Evolutionary conservation across 2,113 vertebrate genomes (phyloP).

Genomic region (Poicephalus gulielmi): DNA sequence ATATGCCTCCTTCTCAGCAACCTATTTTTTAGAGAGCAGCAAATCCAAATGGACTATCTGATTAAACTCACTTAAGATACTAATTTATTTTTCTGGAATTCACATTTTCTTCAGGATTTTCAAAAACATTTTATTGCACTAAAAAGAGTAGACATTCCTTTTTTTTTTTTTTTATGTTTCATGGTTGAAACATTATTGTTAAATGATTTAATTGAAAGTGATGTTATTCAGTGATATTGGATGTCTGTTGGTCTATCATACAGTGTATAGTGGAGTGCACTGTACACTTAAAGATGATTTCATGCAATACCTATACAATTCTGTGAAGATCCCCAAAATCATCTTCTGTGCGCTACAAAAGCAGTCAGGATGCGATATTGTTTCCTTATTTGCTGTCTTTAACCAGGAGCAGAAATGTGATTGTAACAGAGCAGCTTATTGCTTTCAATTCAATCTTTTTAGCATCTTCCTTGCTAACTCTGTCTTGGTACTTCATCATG

Average conservation of each 20-base stretch:
- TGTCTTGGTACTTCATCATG: background rate
- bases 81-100: background rate
- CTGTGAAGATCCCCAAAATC: background rate
- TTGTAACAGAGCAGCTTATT: background rate
- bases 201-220: background rate
- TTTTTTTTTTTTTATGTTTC: background rate
- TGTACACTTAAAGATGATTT: background rate
- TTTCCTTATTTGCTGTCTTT: background rate
- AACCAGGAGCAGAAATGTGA: background rate
- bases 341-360: background rate
- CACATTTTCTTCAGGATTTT: background rate
- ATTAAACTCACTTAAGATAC: background rate
- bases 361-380: background rate
- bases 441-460: background rate
- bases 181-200: background rate
- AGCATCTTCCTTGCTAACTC: background rate
- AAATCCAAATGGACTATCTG: background rate
- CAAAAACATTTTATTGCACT: background rate
- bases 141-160: background rate
- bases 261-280: too few species aligned
- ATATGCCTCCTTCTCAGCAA: background rate
- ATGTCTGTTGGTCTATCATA: background rate
- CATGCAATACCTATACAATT: background rate
- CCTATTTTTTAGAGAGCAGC: background rate
- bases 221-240: background rate